phyloP scores from a whole-genome alignment of 2,113 vertebrate genomes.

The Patagioenas fasciata region DNA sequence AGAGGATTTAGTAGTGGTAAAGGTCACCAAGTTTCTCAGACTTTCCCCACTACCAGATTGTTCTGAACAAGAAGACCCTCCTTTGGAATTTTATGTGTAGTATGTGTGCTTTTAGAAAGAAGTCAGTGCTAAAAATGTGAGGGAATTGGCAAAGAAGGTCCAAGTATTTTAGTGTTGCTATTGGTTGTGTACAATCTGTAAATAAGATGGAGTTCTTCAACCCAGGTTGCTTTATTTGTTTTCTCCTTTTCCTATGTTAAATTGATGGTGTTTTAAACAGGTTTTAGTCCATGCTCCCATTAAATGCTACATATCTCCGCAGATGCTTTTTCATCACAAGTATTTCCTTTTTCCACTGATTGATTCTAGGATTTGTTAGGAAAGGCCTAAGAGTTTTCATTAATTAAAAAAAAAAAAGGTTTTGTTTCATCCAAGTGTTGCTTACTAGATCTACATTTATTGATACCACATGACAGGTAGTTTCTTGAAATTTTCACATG shows the following conservation, averaged over 20 bases:
- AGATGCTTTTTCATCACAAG: not conserved
- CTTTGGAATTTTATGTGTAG: not conserved
- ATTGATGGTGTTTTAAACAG: not conserved
- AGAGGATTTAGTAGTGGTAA: not conserved
- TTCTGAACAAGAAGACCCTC: not conserved
- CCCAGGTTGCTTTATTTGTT: not conserved
- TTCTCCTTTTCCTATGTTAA: not conserved
- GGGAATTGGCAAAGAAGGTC: not conserved
- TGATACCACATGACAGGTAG: not conserved
- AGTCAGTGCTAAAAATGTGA: not conserved
- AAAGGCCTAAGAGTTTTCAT: not conserved
- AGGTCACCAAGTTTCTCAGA: slow-evolving; percentile 7
- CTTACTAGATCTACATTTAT: not conserved
- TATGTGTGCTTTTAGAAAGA: not conserved
- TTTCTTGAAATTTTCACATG: not conserved
- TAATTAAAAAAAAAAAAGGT: not conserved
- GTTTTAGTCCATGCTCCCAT: not conserved
- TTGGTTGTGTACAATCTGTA: not conserved
- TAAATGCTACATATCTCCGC: not conserved
- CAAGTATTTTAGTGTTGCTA: not conserved
- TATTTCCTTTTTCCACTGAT: not conserved
- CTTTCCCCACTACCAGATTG: not conserved
- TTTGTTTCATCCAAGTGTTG: not conserved
- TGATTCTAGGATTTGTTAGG: not conserved
- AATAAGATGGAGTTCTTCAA: not conserved